Base-by-base conservation (phyloP, 1,140 invertebrate species). In the Pararge aegeria region DNA sequence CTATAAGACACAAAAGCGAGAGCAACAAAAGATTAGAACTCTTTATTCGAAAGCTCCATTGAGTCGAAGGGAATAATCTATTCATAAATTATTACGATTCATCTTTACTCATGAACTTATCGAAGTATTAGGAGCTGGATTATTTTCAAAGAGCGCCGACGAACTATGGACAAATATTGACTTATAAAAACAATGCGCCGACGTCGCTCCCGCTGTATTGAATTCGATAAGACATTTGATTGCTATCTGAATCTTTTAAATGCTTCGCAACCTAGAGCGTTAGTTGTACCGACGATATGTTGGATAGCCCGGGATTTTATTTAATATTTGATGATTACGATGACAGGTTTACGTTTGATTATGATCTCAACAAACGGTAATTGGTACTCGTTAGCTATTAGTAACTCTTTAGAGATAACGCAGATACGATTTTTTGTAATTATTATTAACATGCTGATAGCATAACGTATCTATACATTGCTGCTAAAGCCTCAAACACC, bases 1-100 rank as follows among this genome's bases (percentile, higher is more conserved):
- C 42, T 46, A 60, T 30, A 54, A 51, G 15, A 24, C 38, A 52
- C 50, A 37, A 37, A 30, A 20, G 21, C 38, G 15, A 52, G 60
- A 65, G 58, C 61, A 74, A 77, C 73, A 84, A 85, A 76, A 68
- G 82, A 77, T 70, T 67, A 76, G 59, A 73, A 72, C 68, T 80
- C 80, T 75, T 81, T 66, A 60, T 66, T 68, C 71, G 65, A 73
- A 68, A 64, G 68, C 65, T 72, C 67, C 67, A 73, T 73, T 63
- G 68, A 75, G 64, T 66, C 66, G 71, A 83, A 78, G 75, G 70
- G 74, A 83, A 81, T 83, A 86, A 83, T 83, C 80, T 71, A 85
- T 86, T 76, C 70, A 68, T 69, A 76, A 81, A 82, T 87, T 87
- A 87, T 87, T 85, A 83, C 83, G 74, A 89, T 83, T 89, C 87